Percentiles rank a stretch among this genome's conserved stretches.
Evolutionary conservation across 2,113 vertebrate species (phyloP).

Genomic region (Anarhynchus alexandrinus): DNA sequence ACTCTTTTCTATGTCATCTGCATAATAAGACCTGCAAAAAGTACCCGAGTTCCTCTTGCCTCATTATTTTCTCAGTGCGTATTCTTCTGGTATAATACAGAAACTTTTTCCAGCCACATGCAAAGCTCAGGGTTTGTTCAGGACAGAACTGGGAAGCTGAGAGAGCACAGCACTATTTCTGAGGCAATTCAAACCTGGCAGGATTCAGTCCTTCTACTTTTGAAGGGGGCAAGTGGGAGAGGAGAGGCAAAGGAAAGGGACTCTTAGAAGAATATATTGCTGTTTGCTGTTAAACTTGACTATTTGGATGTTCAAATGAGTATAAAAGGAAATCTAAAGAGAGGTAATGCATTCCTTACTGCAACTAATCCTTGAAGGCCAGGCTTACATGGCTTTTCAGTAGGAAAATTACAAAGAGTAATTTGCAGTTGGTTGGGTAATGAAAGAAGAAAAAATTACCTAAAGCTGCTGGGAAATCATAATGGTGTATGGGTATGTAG

Average conservation of each 20-base stretch:
- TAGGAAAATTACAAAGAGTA: neutral
- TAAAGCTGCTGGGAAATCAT: neutral
- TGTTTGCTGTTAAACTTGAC: neutral
- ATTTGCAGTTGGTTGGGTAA: slow-evolving; percentile 8
- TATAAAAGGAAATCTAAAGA: neutral
- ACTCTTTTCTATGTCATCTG: neutral
- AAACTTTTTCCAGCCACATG: neutral
- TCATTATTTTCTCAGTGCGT: neutral
- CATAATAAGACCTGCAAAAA: neutral
- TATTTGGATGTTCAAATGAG: neutral
- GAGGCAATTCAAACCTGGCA: neutral
- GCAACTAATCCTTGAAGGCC: neutral
- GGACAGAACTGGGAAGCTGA: neutral
- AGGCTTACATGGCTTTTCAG: neutral
- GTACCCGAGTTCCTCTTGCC: neutral
- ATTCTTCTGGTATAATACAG: neutral
- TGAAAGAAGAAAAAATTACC: neutral
- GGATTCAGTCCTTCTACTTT: neutral
- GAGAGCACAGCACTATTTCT: neutral
- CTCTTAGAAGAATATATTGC: neutral
- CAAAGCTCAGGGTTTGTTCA: neutral
- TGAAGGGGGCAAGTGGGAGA: neutral
- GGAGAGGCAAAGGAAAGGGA: neutral
- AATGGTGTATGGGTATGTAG: neutral
- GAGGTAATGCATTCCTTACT: neutral